Evolutionary conservation across 2,888 invertebrate species (phyloP).

Genomic region (Protophormia terraenovae): DNA sequence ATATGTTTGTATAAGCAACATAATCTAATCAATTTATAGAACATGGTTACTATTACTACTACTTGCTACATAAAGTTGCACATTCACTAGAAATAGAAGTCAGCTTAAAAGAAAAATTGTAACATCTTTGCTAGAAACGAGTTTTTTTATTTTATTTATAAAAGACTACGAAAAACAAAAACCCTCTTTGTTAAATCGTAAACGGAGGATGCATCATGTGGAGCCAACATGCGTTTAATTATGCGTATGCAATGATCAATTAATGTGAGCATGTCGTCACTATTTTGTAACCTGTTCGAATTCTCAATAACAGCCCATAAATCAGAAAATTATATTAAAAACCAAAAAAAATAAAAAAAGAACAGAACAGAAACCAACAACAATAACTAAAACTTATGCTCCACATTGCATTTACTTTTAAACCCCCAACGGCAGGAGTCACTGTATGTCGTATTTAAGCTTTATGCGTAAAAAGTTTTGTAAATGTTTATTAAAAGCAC

Average conservation of each 20-base stretch:
- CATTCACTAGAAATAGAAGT: background rate
- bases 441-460: conserved; percentile 19
- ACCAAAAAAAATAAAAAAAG: no score
- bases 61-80: conserved; percentile 24
- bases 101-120: conserved; percentile 34
- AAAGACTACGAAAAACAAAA: conserved; percentile 18
- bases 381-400: conserved; percentile 1
- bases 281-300: conserved; percentile 66
- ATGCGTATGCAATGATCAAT: conserved; percentile 69
- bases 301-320: conserved; percentile 61
- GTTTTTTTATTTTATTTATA: conserved; percentile 5
- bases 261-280: conserved; percentile 68
- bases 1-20: conserved; percentile 37
- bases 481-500: conserved; percentile 68
- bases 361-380: background rate
- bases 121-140: conserved; percentile 26
- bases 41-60: conserved; percentile 44
- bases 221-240: conserved; percentile 70
- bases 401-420: conserved; percentile 20
- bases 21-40: conserved; percentile 68
- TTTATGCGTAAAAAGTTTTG: conserved; percentile 67
- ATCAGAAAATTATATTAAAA: conserved; percentile 60
- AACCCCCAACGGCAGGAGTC: background rate
- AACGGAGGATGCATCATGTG: conserved; percentile 59
- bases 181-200: background rate